A percentile compares a stretch with the other conserved stretches of the same genome.
phyloP scores from a whole-genome alignment of 2,113 vertebrate genomes.

The Centropristis striata region DNA sequence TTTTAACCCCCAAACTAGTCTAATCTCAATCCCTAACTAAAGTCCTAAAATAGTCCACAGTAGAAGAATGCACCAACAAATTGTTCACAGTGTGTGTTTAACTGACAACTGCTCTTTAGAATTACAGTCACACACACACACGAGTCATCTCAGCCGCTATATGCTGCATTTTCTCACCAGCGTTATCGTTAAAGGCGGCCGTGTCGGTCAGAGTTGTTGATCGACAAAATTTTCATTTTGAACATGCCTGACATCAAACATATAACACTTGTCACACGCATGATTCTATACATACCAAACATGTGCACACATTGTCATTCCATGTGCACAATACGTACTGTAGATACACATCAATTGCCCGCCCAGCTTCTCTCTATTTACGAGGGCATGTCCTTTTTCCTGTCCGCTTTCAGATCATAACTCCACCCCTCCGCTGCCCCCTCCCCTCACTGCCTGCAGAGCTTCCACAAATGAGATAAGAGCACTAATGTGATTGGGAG shows the following conservation, averaged over 20 bases:
- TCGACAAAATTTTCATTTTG: slow-evolving; percentile 22
- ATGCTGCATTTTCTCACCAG: slow-evolving; percentile 10
- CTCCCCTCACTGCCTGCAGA: slow-evolving; percentile 54
- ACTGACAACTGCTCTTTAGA: slow-evolving; percentile 1
- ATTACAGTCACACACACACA: not conserved
- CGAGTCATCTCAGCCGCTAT: not conserved
- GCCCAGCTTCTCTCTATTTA: slow-evolving; percentile 64
- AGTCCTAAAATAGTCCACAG: not conserved
- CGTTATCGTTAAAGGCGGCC: slow-evolving; percentile 5
- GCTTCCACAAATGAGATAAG: slow-evolving; percentile 85
- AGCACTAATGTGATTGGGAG: slow-evolving; percentile 87
- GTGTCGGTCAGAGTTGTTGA: slow-evolving; percentile 30
- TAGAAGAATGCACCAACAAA: not conserved
- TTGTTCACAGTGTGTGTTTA: not conserved
- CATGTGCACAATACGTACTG: not conserved
- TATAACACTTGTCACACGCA: slow-evolving; percentile 16
- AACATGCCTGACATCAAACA: slow-evolving; percentile 17
- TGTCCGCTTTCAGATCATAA: slow-evolving; percentile 73
- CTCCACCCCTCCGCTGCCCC: slow-evolving; percentile 44
- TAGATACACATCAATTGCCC: slow-evolving; percentile 39
- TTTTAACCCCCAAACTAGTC: not conserved
- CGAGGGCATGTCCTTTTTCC: slow-evolving; percentile 76
- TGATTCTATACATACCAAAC: not conserved
- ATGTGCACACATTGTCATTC: not conserved
- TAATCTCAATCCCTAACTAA: not conserved